Evolutionary conservation across 2,113 vertebrate genomes (phyloP).

Genomic region (Melospiza georgiana): DNA sequence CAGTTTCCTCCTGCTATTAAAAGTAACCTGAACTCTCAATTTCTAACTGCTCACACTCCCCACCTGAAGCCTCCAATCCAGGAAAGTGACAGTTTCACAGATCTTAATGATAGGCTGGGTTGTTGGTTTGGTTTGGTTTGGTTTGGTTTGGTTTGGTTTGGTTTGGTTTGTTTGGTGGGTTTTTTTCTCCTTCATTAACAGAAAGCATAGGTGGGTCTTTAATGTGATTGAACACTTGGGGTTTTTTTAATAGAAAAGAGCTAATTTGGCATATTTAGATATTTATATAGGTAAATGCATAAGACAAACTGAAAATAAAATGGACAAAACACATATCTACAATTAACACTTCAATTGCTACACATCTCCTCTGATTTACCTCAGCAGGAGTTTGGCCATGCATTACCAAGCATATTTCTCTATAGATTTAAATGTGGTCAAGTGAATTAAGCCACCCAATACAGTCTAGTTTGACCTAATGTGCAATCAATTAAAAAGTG

Average conservation of each 20-base stretch:
- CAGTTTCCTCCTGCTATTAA: neutral
- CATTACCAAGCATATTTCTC: neutral
- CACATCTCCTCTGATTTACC: neutral
- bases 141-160: too few relatives aligned
- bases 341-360: neutral
- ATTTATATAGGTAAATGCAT: neutral
- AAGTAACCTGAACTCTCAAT: neutral
- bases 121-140: neutral
- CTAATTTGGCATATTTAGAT: neutral
- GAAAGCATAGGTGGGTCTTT: neutral
- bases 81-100: neutral
- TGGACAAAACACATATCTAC: neutral
- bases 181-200: neutral
- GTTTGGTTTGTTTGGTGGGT: neutral
- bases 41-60: neutral
- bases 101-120: neutral
- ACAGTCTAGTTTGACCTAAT: neutral
- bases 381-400: neutral
- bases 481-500: neutral
- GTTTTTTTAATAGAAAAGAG: neutral
- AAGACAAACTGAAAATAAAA: neutral
- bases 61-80: neutral
- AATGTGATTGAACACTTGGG: neutral
- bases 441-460: neutral
- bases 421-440: neutral